Evolutionary conservation across 2,888 invertebrate genomes (phyloP), one percentile per base, ranked within the genome.

Genomic region (Lasioglossum zephyrum): DNA sequence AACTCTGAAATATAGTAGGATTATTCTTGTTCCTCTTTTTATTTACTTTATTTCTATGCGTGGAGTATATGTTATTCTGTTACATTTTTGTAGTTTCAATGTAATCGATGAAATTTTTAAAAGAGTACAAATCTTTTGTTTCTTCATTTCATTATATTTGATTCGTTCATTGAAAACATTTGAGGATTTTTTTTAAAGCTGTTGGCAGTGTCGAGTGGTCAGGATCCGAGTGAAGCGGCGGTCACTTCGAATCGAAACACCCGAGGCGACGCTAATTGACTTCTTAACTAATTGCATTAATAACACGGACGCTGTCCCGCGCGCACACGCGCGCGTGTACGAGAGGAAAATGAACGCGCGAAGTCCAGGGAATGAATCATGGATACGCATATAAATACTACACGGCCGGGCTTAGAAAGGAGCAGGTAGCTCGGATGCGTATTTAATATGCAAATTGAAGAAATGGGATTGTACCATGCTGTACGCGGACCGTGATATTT

Each of bases 401-500:
- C 77, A 76, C 74, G 78, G 66, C 57, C 70, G 77, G 84, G 80
- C 85, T 83, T 85, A 83, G 80, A 82, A 82, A 82, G 79, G 84
- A 79, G 82, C 73, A 77, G 77, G 63, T 84, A 82, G 82, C 84
- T 87, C 84, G 88, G 81, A 88, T 85, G 86, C 87, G 92, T 93
- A 93, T 94, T 94, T 94, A 94, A 92, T 93, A 94, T 94, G 94
- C 93, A 94, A 94, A 94, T 94, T 94, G 92, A 92, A 90, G 93
- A 93, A 94, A 94, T 93, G 92, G 93, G 92, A 94, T 94, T 92
- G 93, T 92, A 90, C 89, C 89, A 90, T 89, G 91, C 83, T 81
- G 89, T 91, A 91, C 91, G 87, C 87, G 88, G 89, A 90, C 88
- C 88, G 89, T 91, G 92, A 92, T 93, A 94, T 93, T 94, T 93